Evolutionary conservation across 2,113 vertebrate species (phyloP), one percentile per base, ranked within the genome.

Genomic region (Coregonus clupeaformis): DNA sequence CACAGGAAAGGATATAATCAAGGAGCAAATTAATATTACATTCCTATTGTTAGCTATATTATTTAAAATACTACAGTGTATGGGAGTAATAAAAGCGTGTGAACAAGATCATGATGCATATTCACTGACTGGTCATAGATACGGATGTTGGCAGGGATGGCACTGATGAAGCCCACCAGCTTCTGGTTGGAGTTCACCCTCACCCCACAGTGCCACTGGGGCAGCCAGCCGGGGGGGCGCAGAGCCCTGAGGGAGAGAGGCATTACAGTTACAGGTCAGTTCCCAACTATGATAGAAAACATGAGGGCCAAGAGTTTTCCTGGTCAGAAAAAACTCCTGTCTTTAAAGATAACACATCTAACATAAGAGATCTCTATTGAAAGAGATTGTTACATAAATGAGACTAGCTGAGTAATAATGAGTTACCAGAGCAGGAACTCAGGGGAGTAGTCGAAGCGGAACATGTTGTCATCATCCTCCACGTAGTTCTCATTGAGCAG

Each of bases 391-490:
- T 9, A 30, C 30, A 30, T 30, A 30, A 30, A 30, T 30, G 30
- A 5, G 30, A 30, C 30, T 30, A 73, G 12, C 29, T 1, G 68
- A n/a, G 14, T 7, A 65, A 36, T 42, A 18, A 63, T 72, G 0
- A 89, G 92, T 94, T 91, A 99, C 98, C 98, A 99, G 75, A 99
- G 92, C 73, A 99, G 94, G 85, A 99, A 99, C 78, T 99, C 98
- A 0, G 98, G 97, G 0, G 98, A 99, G 88, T 99, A 99, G 89
- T 99, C 98, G 76, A 99, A 99, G 3, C 98, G 95, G 91, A 99
- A 99, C 98, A 99, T 99, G 91, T 99, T 99, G 92, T 99, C 98
- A 0, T 99, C 98, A 2, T 99, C 98, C 85, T 99, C 98, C 85
- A 99, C 98, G 0, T 99, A 99, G 87, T 99, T 99, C 91, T 99